These are phyloP conservation scores for Vireo griseus DNA, from an alignment of 2,797 vertebrate species.

Conservation along the genomic window DNA sequence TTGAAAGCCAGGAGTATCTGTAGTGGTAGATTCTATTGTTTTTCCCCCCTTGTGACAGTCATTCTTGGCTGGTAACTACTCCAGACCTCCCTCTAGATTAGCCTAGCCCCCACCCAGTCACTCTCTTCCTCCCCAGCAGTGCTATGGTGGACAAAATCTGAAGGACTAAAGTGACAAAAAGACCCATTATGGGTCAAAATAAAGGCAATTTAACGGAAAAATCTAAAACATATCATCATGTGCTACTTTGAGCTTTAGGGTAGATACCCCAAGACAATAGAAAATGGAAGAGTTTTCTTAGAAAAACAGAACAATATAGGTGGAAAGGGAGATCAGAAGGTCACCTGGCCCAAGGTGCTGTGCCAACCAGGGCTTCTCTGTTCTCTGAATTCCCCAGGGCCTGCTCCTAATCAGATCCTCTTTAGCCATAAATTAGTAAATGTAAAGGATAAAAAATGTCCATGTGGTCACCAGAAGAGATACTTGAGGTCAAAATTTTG, in stretches of 20 bases:
- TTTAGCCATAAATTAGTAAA: not conserved
- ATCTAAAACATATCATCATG: not conserved
- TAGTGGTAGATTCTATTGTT: not conserved
- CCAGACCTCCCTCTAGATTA: not conserved
- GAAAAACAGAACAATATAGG: not conserved
- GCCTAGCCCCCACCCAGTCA: not conserved
- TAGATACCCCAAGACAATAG: too few relatives aligned
- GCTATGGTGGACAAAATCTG: not conserved
- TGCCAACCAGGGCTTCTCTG: not conserved
- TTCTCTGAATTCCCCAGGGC: not conserved
- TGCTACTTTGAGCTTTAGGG: not conserved
- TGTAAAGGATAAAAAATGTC: not conserved
- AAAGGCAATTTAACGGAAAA: not conserved
- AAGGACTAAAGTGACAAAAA: not conserved
- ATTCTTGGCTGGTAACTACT: not conserved
- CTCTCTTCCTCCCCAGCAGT: rapidly evolving
- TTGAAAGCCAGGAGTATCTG: not conserved
- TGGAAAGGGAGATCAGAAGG: not conserved
- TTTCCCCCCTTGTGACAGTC: not conserved
- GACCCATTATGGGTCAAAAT: not conserved
- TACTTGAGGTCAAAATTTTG: rapidly evolving
- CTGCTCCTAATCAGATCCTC: not conserved
- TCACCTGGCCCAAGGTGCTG: not conserved
- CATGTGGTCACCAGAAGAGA: not conserved
- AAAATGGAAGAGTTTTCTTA: not conserved